These are phyloP conservation scores for Marisa cornuarietis DNA, from an alignment of 1,140 invertebrate species.

Conservation along the genomic window DNA sequence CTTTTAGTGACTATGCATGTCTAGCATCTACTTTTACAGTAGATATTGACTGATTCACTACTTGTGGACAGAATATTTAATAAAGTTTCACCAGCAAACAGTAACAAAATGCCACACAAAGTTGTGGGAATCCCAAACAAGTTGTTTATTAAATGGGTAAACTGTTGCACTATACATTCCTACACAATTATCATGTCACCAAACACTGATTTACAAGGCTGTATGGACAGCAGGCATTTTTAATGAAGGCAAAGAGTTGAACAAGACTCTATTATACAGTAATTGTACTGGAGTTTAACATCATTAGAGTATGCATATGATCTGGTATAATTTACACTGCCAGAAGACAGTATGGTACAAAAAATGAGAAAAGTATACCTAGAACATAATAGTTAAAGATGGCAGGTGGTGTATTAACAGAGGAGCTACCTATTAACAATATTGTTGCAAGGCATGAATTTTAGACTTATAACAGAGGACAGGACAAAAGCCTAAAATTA, in stretches of 20 bases:
- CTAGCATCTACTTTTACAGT: no score
- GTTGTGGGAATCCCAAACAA: conserved; percentile 24
- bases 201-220: conserved; percentile 24
- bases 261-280: conserved; percentile 13
- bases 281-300: neutral
- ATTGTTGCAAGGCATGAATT: no score
- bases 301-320: neutral
- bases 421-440: no score
- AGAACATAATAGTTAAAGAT: no score
- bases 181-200: conserved; percentile 17
- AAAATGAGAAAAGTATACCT: neutral
- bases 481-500: no score
- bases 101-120: neutral
- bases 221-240: conserved; percentile 15
- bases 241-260: conserved; percentile 14
- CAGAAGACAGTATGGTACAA: neutral
- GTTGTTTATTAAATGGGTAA: conserved; percentile 29
- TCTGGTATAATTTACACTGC: neutral
- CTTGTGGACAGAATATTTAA: no score
- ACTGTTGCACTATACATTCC: conserved; percentile 32
- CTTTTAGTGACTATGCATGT: no score
- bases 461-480: no score
- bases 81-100: neutral
- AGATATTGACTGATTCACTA: no score
- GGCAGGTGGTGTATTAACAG: no score